Conservation (phyloP, 2,797 vertebrate species). For the Acrocephalus scirpaceus region DNA sequence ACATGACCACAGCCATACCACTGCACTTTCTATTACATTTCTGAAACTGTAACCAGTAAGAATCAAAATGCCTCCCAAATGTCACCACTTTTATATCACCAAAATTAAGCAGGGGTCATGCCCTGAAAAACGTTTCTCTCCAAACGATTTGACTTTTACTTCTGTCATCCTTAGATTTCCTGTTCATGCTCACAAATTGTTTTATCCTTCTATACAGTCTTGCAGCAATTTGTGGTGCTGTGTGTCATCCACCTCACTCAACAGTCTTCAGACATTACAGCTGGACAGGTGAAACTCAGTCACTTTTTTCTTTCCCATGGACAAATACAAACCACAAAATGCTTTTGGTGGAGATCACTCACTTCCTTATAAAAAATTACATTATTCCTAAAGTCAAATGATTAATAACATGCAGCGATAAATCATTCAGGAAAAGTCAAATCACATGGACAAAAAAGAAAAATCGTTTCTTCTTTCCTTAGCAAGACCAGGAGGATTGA, state of each 20-base stretch:
- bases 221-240: accelerated
- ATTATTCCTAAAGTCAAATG: not conserved
- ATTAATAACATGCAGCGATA: not conserved
- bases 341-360: not conserved
- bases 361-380: not conserved
- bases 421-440: not conserved
- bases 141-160: not conserved
- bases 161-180: not conserved
- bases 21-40: not conserved
- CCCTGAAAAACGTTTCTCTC: not conserved
- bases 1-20: not conserved
- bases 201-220: not conserved
- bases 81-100: not conserved
- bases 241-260: not conserved
- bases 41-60: not conserved
- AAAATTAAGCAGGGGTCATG: not conserved
- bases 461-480: not conserved
- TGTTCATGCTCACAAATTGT: not conserved
- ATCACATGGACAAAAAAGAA: not conserved
- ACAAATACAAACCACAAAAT: not conserved
- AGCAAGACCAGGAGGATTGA: not conserved
- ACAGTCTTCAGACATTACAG: not conserved
- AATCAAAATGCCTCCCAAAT: not conserved
- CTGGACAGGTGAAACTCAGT: not conserved
- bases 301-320: not conserved